A percentile compares a stretch with the other conserved stretches of the same genome.
Conservation (phyloP, 2,113 vertebrate species). For the Scalopus aquaticus region DNA sequence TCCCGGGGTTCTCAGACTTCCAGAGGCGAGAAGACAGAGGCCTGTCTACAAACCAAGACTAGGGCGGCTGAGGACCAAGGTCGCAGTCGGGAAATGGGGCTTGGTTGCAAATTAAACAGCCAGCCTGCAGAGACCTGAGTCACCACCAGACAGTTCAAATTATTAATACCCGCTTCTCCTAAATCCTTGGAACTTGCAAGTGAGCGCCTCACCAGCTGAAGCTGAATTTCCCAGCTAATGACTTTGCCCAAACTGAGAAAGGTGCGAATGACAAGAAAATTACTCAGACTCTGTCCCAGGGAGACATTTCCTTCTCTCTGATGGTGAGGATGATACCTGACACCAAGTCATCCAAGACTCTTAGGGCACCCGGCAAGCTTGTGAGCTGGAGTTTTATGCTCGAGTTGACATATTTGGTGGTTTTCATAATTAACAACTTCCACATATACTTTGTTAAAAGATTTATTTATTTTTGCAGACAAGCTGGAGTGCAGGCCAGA, state of each 20-base stretch:
- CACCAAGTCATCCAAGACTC: background rate
- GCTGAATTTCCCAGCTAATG: background rate
- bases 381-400: background rate
- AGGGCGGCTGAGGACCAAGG: background rate
- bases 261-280: background rate
- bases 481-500: too few relatives aligned
- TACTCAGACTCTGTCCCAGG: background rate
- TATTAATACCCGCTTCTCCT: background rate
- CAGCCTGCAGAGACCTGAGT: background rate
- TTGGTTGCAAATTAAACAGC: background rate
- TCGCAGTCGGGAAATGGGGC: rapidly evolving
- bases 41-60: background rate
- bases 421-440: background rate
- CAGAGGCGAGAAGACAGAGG: background rate
- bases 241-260: background rate
- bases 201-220: background rate
- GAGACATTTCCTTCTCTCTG: conserved; percentile 19
- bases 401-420: background rate
- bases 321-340: background rate
- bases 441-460: background rate
- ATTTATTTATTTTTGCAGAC: too few relatives aligned
- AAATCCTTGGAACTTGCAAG: background rate
- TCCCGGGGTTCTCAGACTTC: background rate
- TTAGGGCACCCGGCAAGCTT: background rate
- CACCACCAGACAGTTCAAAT: background rate